Conservation (phyloP, 2,797 vertebrate species). For the Malacoctenus gilli region DNA sequence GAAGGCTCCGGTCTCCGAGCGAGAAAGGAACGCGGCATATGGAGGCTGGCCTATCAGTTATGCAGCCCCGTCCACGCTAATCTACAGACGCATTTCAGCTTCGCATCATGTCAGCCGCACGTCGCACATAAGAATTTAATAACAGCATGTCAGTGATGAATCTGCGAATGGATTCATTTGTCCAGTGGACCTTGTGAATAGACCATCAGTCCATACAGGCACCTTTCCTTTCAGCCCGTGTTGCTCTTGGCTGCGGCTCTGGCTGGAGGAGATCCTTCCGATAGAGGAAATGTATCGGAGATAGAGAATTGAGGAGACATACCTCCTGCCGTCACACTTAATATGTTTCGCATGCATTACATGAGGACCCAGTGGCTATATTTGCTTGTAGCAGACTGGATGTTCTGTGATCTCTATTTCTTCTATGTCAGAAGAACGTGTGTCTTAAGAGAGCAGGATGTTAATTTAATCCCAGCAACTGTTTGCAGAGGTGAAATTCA, state of each 20-base stretch:
- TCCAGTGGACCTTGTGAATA: conserved; percentile 48
- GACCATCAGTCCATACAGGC: conserved; percentile 56
- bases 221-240: conserved; percentile 42
- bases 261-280: conserved; percentile 74
- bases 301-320: conserved; percentile 71
- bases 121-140: conserved; percentile 72
- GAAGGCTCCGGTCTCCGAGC: conserved; percentile 55
- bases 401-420: no score
- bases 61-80: conserved; percentile 50
- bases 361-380: conserved; percentile 74
- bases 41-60: conserved; percentile 64
- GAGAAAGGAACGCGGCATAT: conserved; percentile 62
- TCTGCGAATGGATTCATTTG: conserved; percentile 67
- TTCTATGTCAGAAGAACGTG: no score
- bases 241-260: conserved; percentile 60
- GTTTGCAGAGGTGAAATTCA: no score
- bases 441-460: no score
- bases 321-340: conserved; percentile 65
- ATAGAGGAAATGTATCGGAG: conserved; percentile 73
- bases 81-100: conserved; percentile 68
- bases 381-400: conserved; percentile 67
- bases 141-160: conserved; percentile 69
- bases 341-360: conserved; percentile 67
- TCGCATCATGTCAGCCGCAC: conserved; percentile 53
- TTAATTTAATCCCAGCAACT: no score